phyloP scores from a whole-genome alignment of 2,797 vertebrate species.

The Scarus forsteni region DNA sequence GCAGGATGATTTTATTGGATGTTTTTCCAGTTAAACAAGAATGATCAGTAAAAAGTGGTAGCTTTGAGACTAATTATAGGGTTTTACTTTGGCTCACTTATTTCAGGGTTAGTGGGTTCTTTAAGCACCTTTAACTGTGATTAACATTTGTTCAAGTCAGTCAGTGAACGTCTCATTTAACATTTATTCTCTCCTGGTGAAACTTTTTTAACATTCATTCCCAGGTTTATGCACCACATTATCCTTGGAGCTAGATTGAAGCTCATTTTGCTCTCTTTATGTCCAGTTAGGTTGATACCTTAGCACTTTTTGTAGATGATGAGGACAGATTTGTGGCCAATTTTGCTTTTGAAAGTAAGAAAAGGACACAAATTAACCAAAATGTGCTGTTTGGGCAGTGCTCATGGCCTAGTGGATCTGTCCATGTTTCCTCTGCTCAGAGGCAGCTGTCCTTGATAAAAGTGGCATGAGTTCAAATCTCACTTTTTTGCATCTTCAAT shows the following conservation, averaged over 20 bases:
- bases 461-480: no score
- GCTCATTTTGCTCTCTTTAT: neutral
- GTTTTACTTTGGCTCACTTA: constrained; percentile 41
- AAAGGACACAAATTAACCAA: neutral
- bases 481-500: no score
- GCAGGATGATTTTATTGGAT: constrained; percentile 50
- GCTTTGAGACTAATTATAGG: constrained; percentile 67
- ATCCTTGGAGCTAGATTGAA: neutral
- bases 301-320: neutral
- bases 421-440: no score
- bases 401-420: no score
- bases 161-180: constrained; percentile 17
- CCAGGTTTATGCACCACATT: neutral
- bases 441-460: no score
- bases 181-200: constrained; percentile 7
- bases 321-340: neutral
- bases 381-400: neutral
- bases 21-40: constrained; percentile 46
- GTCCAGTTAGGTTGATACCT: neutral
- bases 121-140: constrained; percentile 28
- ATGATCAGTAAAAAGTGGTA: constrained; percentile 54
- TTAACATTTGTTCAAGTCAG: constrained; percentile 37
- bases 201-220: constrained; percentile 1
- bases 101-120: constrained; percentile 33
- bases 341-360: neutral